Conservation (phyloP, 2,113 vertebrate genomes). For the Panthera uncia region DNA sequence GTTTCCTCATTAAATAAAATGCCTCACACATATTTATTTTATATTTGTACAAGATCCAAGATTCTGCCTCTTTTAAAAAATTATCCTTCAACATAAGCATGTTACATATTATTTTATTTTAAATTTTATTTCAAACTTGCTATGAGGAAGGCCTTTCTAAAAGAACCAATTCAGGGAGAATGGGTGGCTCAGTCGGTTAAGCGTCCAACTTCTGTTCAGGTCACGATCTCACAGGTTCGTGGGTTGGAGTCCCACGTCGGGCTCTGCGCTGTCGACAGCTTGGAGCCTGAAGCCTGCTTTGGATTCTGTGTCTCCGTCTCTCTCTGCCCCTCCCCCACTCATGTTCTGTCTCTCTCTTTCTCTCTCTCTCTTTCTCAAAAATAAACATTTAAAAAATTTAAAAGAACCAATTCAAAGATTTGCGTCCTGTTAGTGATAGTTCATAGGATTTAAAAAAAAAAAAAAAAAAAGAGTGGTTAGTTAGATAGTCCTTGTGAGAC, state of each 20-base stretch:
- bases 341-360: no score
- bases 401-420: not conserved
- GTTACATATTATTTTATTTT: not conserved
- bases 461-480: not conserved
- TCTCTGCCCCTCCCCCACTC: no score
- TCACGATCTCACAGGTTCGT: no score
- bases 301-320: no score
- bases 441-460: not conserved
- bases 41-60: not conserved
- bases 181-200: no score
- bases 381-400: not conserved
- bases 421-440: not conserved
- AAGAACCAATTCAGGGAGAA: no score
- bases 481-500: not conserved
- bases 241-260: no score
- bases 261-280: no score
- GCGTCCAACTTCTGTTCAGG: no score
- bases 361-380: no score
- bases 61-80: not conserved
- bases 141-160: not conserved
- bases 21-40: not conserved
- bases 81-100: not conserved
- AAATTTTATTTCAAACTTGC: conserved; percentile 30
- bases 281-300: no score
- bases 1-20: not conserved